phyloP scores from a whole-genome alignment of 2,113 vertebrate species.

The Thunnus maccoyii region DNA sequence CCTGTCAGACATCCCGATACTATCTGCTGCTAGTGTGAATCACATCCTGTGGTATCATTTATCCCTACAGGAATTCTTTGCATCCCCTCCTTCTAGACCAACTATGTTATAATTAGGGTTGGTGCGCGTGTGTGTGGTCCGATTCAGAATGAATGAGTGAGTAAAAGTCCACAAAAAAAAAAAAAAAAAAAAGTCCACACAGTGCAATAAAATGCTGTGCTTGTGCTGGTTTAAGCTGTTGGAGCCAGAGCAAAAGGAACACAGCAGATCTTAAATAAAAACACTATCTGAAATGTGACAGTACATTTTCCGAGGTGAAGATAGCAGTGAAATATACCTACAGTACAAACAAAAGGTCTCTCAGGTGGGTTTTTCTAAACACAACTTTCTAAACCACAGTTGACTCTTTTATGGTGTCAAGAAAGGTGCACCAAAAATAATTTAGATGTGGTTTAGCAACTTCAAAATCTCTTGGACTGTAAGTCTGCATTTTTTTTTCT shows the following conservation, averaged over 20 bases:
- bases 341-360: constrained; percentile 43
- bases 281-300: constrained; percentile 37
- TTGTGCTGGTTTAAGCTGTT: background rate
- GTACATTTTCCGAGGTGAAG: constrained; percentile 17
- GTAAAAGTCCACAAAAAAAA: background rate
- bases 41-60: constrained; percentile 35
- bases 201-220: background rate
- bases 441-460: constrained; percentile 14
- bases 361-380: constrained; percentile 15
- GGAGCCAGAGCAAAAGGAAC: background rate
- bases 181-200: background rate
- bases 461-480: constrained; percentile 3
- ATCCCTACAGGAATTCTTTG: constrained; percentile 16
- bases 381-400: background rate
- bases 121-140: background rate
- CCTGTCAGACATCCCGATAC: constrained; percentile 47
- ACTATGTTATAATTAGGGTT: background rate
- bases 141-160: background rate
- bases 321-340: constrained; percentile 43
- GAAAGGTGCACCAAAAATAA: constrained; percentile 15
- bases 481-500: background rate
- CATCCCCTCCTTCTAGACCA: background rate
- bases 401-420: constrained; percentile 9
- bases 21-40: constrained; percentile 35
- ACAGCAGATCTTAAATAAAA: constrained; percentile 33